phyloP scores from a whole-genome alignment of 2,888 invertebrate species.

The Drosophila hamatofila region DNA sequence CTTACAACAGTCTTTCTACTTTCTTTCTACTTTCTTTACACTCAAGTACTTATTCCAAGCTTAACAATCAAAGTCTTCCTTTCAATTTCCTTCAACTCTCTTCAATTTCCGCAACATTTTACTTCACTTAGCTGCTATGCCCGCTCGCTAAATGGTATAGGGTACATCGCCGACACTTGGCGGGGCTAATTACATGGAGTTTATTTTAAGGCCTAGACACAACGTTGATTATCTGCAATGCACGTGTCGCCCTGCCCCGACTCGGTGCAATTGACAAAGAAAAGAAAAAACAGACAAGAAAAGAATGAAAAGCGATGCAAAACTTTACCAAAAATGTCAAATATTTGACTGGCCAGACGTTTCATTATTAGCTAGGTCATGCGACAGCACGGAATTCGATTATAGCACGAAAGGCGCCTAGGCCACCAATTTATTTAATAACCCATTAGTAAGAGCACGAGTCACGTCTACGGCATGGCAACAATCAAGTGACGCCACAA shows the following conservation, averaged over 20 bases:
- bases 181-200: conserved; percentile 81
- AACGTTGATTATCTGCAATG: conserved; percentile 76
- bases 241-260: conserved; percentile 65
- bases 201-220: conserved; percentile 79
- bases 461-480: neutral
- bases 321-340: conserved; percentile 64
- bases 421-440: neutral
- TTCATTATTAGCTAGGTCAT: conserved; percentile 59
- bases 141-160: neutral
- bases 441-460: conserved; percentile 1
- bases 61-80: neutral
- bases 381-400: neutral
- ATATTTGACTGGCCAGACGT: conserved; percentile 47
- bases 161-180: conserved; percentile 51
- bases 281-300: neutral
- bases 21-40: no score
- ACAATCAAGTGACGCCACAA: no score
- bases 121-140: neutral
- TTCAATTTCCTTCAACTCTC: neutral
- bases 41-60: no score
- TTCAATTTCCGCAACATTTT: neutral
- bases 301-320: conserved; percentile 7
- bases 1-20: neutral
- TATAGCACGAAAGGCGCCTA: neutral
- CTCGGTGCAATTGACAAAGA: conserved; percentile 33